phyloP scores from a whole-genome alignment of 1,140 invertebrate genomes.

The Brachionus asplanchnoidis region DNA sequence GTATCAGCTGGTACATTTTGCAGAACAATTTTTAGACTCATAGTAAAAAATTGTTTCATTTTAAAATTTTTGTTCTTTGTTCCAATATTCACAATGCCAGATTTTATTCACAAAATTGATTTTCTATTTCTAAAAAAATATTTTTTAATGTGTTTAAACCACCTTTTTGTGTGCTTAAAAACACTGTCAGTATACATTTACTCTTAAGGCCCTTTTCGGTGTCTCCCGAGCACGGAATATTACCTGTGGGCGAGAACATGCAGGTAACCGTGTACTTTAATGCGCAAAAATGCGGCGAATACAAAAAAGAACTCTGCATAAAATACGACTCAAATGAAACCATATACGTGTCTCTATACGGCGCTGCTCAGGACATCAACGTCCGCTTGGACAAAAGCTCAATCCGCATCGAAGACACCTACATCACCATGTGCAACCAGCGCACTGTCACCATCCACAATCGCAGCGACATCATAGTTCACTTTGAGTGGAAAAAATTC shows the following conservation, averaged over 20 bases:
- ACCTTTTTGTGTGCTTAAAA: too few species aligned
- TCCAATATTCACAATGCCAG: too few species aligned
- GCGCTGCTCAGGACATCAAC: conserved; percentile 53
- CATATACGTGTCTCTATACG: conserved; percentile 52
- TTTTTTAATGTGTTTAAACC: too few species aligned
- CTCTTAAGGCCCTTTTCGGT: conserved; percentile 53
- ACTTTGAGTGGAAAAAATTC: conserved; percentile 56
- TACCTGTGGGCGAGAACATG: conserved; percentile 53
- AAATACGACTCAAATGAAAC: conserved; percentile 56
- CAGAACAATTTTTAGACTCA: too few species aligned
- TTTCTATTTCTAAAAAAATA: too few species aligned
- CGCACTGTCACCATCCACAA: conserved; percentile 54
- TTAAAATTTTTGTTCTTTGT: too few species aligned
- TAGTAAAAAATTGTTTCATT: too few species aligned
- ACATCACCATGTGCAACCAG: conserved; percentile 56
- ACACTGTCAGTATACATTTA: too few species aligned
- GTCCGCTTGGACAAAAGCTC: conserved; percentile 56
- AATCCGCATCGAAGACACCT: conserved; percentile 56
- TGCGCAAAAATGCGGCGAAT: conserved; percentile 51
- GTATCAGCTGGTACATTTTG: too few species aligned
- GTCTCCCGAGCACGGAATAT: conserved; percentile 52
- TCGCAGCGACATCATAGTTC: conserved; percentile 52
- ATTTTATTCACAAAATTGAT: too few species aligned
- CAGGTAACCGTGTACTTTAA: conserved; percentile 56
- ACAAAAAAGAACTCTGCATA: conserved; percentile 49